Base-by-base conservation (phyloP, 2,888 invertebrate genomes). In the Tortricodes alternella region DNA sequence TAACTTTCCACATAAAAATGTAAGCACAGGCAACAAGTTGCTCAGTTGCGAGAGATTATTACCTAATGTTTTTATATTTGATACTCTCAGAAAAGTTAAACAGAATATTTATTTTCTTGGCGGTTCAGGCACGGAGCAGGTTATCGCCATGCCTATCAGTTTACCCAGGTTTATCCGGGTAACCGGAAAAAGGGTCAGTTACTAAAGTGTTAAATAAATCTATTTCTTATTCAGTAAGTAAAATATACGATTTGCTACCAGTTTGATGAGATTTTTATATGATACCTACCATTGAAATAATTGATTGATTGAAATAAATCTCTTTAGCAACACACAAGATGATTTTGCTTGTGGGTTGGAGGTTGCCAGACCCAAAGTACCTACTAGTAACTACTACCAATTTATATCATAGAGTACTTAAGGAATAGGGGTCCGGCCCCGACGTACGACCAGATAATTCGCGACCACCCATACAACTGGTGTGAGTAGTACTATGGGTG, bases 91-190 rank as follows among this genome's bases (percentile, higher is more conserved):
- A 39, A 13, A 19, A 18, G 27, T 24, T 27, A 53, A 55, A 35
- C 48, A 49, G 55, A 55, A 49, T 55, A 55, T 49, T 48, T 55
- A 43, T 48, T 37, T 55, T 55, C 35, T 43, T 48, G 27, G 48
- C 7, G 48, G 41, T 35, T 48, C 46, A 15, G 34, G 16, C 39
- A 18, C n/a, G 39, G 53, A 39, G 39, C 53, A 41, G 46, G 53
- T 53, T 53, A 53, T 53, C 38, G 53, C 39, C 39, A 23, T 18
- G 29, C 46, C 37, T 32, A 35, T 46, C 41, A 35, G 15, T 24
- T 48, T 48, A 41, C 41, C 53, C 48, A 49, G 34, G 53, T 48
- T 55, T 55, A 55, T 55, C 35, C 48, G 55, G 24, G 46, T 46
- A 39, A 46, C 38, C 53, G 38, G 27, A 34, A 48, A 55, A 34